Evolutionary conservation across 1,140 invertebrate genomes (phyloP), one percentile per base, ranked within the genome.

Genomic region (Drosophila auraria): DNA sequence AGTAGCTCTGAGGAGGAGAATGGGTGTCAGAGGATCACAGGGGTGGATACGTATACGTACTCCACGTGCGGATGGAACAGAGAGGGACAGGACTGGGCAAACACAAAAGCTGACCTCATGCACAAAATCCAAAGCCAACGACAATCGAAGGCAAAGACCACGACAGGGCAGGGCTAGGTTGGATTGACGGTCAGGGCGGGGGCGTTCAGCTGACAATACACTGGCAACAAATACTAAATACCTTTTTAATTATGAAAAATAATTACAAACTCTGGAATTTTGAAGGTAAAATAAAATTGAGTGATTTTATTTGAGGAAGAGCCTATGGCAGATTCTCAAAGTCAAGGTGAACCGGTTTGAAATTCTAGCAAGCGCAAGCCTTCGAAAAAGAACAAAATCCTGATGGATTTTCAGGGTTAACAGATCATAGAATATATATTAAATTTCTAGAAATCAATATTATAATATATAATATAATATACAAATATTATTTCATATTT

Each of bases 81-180:
- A 14, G 14, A 12, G 56, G 56, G 58, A 12, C 45, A 25, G 64
- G 36, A 47, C 57, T 58, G 54, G 58, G 59, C 77, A 57, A 66
- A 74, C 61, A 76, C 86, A 86, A 84, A 84, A 90, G 78, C 84
- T 89, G 84, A 90, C 84, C 84, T 81, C 84, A 81, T 89, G 70
- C 71, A 76, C 73, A 75, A 82, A 84, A 86, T 80, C 75, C 70
- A 79, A 81, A 84, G 73, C 65, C 78, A 84, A 66, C 66, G 65
- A 78, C 78, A 79, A 80, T 73, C 66, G 66, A 78, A 79, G 44
- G 77, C 66, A 79, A 63, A 72, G 59, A 56, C 76, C 57, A 70
- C 54, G 62, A 50, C 54, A 30, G 47, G 69, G 33, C 64, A 68
- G 64, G 66, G 30, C 49, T 44, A 38, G 69, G 47, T n/a, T 49